Base-by-base conservation (phyloP, 2,113 vertebrate species). In the Brachyhypopomus gauderio region DNA sequence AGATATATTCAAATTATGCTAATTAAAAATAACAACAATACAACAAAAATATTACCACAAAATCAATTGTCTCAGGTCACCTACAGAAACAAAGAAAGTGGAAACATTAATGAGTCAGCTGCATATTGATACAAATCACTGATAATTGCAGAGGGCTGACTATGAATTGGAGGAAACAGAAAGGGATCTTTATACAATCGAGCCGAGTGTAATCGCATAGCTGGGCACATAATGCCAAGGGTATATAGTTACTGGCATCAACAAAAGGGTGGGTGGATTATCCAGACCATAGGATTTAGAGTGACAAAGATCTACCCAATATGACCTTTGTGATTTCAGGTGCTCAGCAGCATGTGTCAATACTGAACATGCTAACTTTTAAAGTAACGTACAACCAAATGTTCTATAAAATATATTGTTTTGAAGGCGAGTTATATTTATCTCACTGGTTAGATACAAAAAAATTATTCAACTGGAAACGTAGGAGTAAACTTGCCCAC, bases 1-100 rank as follows among this genome's bases (percentile, higher is more conserved):
- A 17, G n/a, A 38, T 58, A 19, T 9, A 5, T 23, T 55, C 25
- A 34, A 64, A 34, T 12, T 58, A n/a, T 12, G 23, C 16, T 69
- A 12, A 36, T 25, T 22, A 52, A 73, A 36, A 41, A 27, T 0
- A 3, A 6, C 12, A n/a, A 4, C 3, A n/a, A n/a, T 52, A 22
- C 27, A 1, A 7, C 58, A 70, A 76, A 58, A 55, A 41, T 90
- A 94, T 94, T 89, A 97, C 95, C 96, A 97, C 79, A 97, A 82
- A 69, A 97, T 94, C 73, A 97, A 90, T 62, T 96, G 95, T 75
- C 93, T 94, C 75, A 96, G 89, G 85, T 95, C 94, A 81, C 95
- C 96, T 96, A 90, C 8, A 80, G 83, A 89, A 77, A 30, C 87
- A 84, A 88, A 84, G 12, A 76, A 19, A 80, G 55, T 72, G 64